Percentiles rank a stretch among this genome's conserved stretches.
These are phyloP conservation scores for Halichondria panicea DNA, from an alignment of 37 sponge, comb jelly and placozoan genomes.

Conservation along the genomic window DNA sequence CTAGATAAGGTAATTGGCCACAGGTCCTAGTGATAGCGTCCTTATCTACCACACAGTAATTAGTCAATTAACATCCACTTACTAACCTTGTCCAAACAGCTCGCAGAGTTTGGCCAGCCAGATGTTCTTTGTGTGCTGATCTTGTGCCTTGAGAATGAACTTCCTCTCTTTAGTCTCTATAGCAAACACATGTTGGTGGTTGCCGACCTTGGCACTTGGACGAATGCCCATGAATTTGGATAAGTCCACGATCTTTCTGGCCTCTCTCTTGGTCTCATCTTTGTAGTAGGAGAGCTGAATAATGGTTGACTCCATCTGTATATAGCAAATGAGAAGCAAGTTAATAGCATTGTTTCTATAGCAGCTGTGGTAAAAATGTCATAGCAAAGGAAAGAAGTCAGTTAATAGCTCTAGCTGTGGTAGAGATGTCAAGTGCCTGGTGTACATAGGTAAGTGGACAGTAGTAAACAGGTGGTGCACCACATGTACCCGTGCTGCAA, in stretches of 20 bases:
- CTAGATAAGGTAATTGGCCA: not conserved
- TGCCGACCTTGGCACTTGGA: constrained; percentile 65
- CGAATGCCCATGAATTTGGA: constrained; percentile 63
- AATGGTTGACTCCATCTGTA: constrained; percentile 22
- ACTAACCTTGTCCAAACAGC: constrained; percentile 62
- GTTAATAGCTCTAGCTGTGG: too few relatives aligned
- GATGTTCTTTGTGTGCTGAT: constrained; percentile 64
- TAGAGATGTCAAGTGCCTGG: too few relatives aligned
- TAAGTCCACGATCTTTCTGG: constrained; percentile 31
- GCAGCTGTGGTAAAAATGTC: too few relatives aligned
- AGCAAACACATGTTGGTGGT: constrained; percentile 66
- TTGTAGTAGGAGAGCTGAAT: constrained; percentile 68
- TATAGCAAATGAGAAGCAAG: too few relatives aligned
- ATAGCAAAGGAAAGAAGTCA: too few relatives aligned
- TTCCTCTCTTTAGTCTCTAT: constrained; percentile 68
- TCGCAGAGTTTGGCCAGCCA: constrained; percentile 85
- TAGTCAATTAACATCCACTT: not conserved
- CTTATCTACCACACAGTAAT: not conserved
- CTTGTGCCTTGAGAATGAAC: constrained; percentile 66
- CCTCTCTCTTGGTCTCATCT: constrained; percentile 52
- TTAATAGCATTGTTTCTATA: too few relatives aligned
- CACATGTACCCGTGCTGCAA: too few relatives aligned
- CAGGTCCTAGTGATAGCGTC: not conserved
- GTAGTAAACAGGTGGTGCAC: too few relatives aligned
- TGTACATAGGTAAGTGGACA: too few relatives aligned